Evolutionary conservation across 2,113 vertebrate genomes (phyloP).

Genomic region (pig (Sus scrofa)): T2T-Sscrofa CM000829.6:34849501-34850000

Average conservation of each 20-base stretch:
- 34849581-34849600: constrained; percentile 48
- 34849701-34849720: neutral
- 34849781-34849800: neutral
- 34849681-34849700: neutral
- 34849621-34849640: constrained; percentile 48
- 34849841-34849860: neutral
- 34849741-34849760: neutral
- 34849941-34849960: constrained; percentile 56
- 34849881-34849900: neutral
- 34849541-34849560: constrained; percentile 62
- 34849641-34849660: constrained; percentile 54
- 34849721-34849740: constrained; percentile 52
- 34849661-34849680: constrained; percentile 43
- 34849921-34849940: neutral
- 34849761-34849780: neutral
- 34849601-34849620: constrained; percentile 57
- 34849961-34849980: neutral
- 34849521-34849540: constrained; percentile 62
- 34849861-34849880: neutral
- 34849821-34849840: neutral
- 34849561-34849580: constrained; percentile 55
- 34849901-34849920: neutral
- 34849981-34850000: constrained; percentile 22
- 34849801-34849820: neutral
- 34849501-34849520: constrained; percentile 63